A percentile compares a stretch with the other conserved stretches of the same genome.
Conservation (phyloP, 2,113 vertebrate species). For the Pterocles burchelli region DNA sequence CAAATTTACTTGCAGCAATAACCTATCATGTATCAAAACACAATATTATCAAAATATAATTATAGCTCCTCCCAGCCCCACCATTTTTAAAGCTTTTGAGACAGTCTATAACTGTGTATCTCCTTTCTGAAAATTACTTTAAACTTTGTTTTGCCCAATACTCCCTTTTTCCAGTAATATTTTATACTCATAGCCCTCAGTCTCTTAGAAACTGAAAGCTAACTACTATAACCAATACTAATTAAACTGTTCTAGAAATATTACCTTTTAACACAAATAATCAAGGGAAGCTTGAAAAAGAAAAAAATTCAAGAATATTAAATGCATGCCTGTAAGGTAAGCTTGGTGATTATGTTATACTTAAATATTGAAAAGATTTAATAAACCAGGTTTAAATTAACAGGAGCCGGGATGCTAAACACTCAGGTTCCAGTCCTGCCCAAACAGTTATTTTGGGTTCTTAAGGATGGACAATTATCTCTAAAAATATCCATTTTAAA, state of each 20-base stretch:
- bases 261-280: not conserved
- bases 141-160: not conserved
- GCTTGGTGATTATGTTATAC: not conserved
- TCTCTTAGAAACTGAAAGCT: not conserved
- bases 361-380: not conserved
- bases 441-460: not conserved
- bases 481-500: not conserved
- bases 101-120: conserved; percentile 16
- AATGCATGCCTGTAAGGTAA: not conserved
- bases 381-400: not conserved
- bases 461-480: not conserved
- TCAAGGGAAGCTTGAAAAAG: not conserved
- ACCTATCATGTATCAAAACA: conserved; percentile 12
- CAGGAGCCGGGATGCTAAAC: not conserved
- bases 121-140: conserved; percentile 1
- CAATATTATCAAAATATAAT: not conserved
- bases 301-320: not conserved
- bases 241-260: not conserved
- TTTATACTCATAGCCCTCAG: not conserved
- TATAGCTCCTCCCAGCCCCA: not conserved
- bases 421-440: not conserved
- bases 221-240: not conserved
- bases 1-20: conserved; percentile 7
- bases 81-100: not conserved
- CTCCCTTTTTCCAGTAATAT: not conserved